These are phyloP conservation scores for Spongilla lacustris DNA, from an alignment of 37 sponge, comb jelly and placozoan species.

Conservation along the genomic window DNA sequence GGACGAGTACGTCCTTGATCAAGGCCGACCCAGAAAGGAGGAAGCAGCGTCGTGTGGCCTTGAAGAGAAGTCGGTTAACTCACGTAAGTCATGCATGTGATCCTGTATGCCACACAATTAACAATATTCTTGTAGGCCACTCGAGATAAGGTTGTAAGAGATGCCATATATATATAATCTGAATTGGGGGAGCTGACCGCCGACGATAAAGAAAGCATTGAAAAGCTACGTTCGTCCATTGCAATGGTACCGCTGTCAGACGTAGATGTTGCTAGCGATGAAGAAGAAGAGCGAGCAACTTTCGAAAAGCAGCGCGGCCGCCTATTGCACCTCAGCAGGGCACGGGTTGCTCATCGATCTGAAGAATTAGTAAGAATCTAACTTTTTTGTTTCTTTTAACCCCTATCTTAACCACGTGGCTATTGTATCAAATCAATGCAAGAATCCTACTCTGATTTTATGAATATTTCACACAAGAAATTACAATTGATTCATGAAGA, in stretches of 20 bases:
- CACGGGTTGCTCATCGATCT: neutral
- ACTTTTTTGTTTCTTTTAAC: neutral
- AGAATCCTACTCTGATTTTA: neutral
- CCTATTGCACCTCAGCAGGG: neutral
- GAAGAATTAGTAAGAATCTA: neutral
- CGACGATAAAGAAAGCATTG: neutral
- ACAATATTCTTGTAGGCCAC: neutral
- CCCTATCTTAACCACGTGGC: neutral
- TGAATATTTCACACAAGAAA: neutral
- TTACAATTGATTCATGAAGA: neutral
- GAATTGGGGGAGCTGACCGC: neutral
- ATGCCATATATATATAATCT: too few species aligned
- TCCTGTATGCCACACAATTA: neutral
- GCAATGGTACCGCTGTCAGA: neutral
- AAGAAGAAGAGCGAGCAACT: neutral
- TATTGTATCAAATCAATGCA: neutral
- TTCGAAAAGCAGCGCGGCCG: conserved; percentile 1
- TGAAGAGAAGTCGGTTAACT: neutral
- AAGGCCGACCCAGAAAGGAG: conserved; percentile 1
- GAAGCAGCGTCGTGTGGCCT: conserved; percentile 1
- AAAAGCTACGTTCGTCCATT: neutral
- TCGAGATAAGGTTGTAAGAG: conserved; percentile 1
- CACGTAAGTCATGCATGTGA: conserved; percentile 1
- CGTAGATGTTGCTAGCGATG: neutral
- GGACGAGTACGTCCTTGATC: neutral